A percentile compares a stretch with the other conserved stretches of the same genome.
phyloP scores from a whole-genome alignment of 23 tunicate species.

The Styela clava region DNA sequence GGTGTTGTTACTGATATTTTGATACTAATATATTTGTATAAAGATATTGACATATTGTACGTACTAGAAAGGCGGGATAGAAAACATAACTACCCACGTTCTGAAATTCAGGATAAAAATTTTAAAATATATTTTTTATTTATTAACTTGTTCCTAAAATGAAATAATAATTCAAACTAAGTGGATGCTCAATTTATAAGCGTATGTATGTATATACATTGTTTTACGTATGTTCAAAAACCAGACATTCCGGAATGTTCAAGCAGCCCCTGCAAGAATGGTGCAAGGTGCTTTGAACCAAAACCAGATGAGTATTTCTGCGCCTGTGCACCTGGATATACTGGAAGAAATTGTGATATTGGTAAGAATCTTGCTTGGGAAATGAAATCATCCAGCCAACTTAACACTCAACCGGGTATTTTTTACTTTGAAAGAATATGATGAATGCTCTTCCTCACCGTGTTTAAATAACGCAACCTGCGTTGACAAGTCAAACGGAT shows the following conservation, averaged over 20 bases:
- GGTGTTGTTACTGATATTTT: too few species aligned
- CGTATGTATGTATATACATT: too few species aligned
- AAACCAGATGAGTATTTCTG: conserved; percentile 10
- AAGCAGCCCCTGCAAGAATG: conserved; percentile 12
- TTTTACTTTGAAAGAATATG: not conserved
- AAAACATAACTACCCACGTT: too few species aligned
- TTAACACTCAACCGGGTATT: not conserved
- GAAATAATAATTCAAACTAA: too few species aligned
- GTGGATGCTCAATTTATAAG: too few species aligned
- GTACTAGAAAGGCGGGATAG: too few species aligned
- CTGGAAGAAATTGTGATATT: conserved; percentile 1
- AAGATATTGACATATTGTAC: too few species aligned
- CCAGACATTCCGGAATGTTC: conserved; percentile 15
- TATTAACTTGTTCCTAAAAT: too few species aligned
- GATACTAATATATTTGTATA: too few species aligned
- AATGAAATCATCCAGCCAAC: not conserved
- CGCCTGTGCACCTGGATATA: conserved; percentile 26
- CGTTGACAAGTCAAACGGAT: not conserved
- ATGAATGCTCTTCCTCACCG: conserved; percentile 10
- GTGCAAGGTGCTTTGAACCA: not conserved
- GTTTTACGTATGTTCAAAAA: not conserved
- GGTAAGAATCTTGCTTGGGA: conserved; percentile 3
- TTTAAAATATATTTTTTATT: too few species aligned
- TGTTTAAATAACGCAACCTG: conserved; percentile 16
- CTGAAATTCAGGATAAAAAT: too few species aligned